Base-by-base conservation (phyloP, 2,113 vertebrate species). In the Phalacrocorax aristotelis region DNA sequence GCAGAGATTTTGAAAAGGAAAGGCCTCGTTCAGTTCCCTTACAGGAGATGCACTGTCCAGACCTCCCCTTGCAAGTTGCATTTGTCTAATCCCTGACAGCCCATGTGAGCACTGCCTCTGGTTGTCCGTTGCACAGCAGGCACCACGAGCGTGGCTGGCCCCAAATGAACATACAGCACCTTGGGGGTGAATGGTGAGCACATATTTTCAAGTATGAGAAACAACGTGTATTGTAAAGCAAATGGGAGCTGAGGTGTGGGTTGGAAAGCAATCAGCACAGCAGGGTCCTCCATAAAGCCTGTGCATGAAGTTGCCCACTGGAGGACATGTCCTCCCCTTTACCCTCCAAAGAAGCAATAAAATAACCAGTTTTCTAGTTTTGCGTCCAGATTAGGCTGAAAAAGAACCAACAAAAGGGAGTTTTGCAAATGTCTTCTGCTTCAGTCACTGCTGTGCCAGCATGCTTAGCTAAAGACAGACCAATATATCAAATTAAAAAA, bases 401-500 rank as follows among this genome's bases (percentile, higher is more conserved):
- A 86, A 89, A 52, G 34, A 76, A 70, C 10, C 16, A 79, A 60
- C n/a, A 25, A 93, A 65, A 80, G 23, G 66, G 48, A 93, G 58
- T 76, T 91, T 83, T 62, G 6, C 40, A 38, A 58, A 77, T 8
- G 21, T 75, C 70, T 84, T 78, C 57, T 88, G 61, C 79, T 19
- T 84, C 54, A 84, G 77, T 57, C 68, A 79, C 19, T 72, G 70
- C 60, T 70, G 57, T 66, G 51, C 74, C 15, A 27, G 61, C 77
- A 60, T 25, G 34, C 85, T 94, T 98, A 99, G 97, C 99, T 99
- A 98, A 99, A 99, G 55, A 99, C 99, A 85, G 98, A 99, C 99
- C 99, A 99, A 94, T 99, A 99, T 97, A 99, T 98, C 87, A 99
- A 98, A 97, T 99, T 99, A 96, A 99, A 99, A 97, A 99, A 98